These are phyloP conservation scores for Drosophila ogumai DNA, from an alignment of 1,140 invertebrate genomes.

Conservation along the genomic window DNA sequence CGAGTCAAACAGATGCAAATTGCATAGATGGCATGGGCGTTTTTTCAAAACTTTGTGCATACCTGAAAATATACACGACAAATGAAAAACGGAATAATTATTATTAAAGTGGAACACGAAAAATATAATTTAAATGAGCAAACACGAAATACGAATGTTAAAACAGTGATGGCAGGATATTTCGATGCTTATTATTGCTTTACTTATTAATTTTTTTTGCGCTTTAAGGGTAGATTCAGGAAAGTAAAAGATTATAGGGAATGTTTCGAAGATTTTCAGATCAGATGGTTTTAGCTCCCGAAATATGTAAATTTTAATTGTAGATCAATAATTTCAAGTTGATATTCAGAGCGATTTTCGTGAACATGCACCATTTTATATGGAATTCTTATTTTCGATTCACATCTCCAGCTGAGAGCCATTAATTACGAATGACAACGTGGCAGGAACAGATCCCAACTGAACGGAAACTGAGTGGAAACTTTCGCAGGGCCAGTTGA, in stretches of 20 bases:
- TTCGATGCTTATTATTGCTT: neutral
- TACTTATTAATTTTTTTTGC: no score
- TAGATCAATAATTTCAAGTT: neutral
- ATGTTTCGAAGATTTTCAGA: no score
- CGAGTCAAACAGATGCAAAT: slow-evolving; percentile 23
- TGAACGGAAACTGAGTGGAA: slow-evolving; percentile 21
- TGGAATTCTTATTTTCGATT: neutral
- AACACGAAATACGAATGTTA: neutral
- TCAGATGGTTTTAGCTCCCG: no score
- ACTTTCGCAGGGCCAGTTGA: slow-evolving; percentile 26
- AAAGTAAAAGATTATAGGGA: neutral
- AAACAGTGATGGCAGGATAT: neutral
- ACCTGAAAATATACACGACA: slow-evolving; percentile 32
- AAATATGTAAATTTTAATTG: neutral
- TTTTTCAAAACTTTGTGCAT: slow-evolving; percentile 50
- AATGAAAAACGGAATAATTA: slow-evolving; percentile 41
- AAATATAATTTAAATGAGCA: slow-evolving; percentile 38
- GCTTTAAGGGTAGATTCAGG: no score
- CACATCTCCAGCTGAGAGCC: slow-evolving; percentile 14
- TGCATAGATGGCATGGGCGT: slow-evolving; percentile 26
- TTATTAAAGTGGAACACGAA: slow-evolving; percentile 33
- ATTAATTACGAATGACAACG: slow-evolving; percentile 69
- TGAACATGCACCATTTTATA: neutral
- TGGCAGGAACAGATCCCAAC: slow-evolving; percentile 44
- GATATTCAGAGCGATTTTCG: neutral